Percentiles rank a stretch among this genome's conserved stretches.
phyloP scores from a whole-genome alignment of 2,888 invertebrate genomes.

The Cryptophagus acutangulus region DNA sequence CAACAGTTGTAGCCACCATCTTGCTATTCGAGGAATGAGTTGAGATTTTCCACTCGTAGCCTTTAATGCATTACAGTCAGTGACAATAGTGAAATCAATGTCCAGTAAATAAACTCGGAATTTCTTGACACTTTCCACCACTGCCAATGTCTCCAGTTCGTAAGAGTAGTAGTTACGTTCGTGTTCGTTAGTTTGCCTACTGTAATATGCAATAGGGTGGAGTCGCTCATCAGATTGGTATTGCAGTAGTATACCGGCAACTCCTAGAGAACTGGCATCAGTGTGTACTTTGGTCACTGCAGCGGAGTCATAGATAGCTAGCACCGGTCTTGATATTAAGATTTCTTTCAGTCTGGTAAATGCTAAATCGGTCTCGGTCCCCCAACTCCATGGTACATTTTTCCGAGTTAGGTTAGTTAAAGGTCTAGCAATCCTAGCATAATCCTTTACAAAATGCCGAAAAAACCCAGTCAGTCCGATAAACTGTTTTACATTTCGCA shows the following conservation, averaged over 20 bases:
- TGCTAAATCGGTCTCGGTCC: neutral
- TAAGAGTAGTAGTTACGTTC: slow-evolving; percentile 38
- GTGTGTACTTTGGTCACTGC: slow-evolving; percentile 30
- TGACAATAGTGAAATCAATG: slow-evolving; percentile 29
- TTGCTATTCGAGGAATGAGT: slow-evolving; percentile 32
- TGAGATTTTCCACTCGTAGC: slow-evolving; percentile 30
- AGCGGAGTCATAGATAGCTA: slow-evolving; percentile 22
- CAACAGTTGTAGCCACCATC: slow-evolving; percentile 20
- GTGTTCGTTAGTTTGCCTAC: slow-evolving; percentile 31
- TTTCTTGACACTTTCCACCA: slow-evolving; percentile 34
- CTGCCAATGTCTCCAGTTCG: slow-evolving; percentile 40
- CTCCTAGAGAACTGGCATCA: slow-evolving; percentile 27
- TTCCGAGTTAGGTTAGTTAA: slow-evolving; percentile 21
- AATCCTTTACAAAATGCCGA: slow-evolving; percentile 25
- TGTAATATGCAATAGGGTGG: slow-evolving; percentile 34
- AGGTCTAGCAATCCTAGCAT: slow-evolving; percentile 22
- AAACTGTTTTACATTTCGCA: slow-evolving; percentile 24
- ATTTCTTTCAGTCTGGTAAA: slow-evolving; percentile 7
- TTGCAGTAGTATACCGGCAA: slow-evolving; percentile 32
- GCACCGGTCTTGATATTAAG: slow-evolving; percentile 14
- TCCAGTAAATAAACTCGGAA: slow-evolving; percentile 37
- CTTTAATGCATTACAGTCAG: slow-evolving; percentile 37
- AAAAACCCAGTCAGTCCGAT: slow-evolving; percentile 25
- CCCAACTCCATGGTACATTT: slow-evolving; percentile 1
- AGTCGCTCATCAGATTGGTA: slow-evolving; percentile 20